Conservation (phyloP, 2,888 invertebrate genomes). For the Andrena minutula region DNA sequence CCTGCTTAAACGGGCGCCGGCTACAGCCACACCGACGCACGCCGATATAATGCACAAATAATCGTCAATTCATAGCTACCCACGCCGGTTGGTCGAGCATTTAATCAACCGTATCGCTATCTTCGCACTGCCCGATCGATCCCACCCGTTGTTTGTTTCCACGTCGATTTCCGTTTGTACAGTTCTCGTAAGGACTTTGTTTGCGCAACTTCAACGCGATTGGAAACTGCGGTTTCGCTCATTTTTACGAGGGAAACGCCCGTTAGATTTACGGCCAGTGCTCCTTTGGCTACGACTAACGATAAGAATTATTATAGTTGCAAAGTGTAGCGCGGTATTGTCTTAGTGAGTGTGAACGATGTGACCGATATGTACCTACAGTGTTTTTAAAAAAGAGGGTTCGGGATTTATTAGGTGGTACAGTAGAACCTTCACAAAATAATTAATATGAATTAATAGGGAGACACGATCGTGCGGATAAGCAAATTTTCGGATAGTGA, state of each 20-base stretch:
- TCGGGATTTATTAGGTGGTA: too few species aligned
- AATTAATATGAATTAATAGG: too few species aligned
- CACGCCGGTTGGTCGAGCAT: slow-evolving; percentile 15
- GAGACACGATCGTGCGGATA: too few species aligned
- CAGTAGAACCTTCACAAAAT: too few species aligned
- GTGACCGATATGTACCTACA: too few species aligned
- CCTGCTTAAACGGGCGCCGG: slow-evolving; percentile 52
- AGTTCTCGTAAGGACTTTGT: slow-evolving; percentile 8
- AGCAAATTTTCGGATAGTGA: too few species aligned
- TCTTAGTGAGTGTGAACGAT: too few species aligned
- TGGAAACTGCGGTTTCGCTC: not conserved
- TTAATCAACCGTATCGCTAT: slow-evolving; percentile 33
- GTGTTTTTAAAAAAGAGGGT: too few species aligned
- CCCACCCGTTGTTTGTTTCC: not conserved
- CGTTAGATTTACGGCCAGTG: not conserved
- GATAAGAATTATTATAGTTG: too few species aligned
- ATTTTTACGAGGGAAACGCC: not conserved
- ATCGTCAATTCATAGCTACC: slow-evolving; percentile 23
- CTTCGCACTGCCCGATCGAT: slow-evolving; percentile 8
- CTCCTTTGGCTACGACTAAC: not conserved
- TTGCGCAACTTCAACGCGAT: slow-evolving; percentile 21
- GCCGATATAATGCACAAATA: slow-evolving; percentile 29
- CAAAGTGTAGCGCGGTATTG: too few species aligned
- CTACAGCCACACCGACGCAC: not conserved
- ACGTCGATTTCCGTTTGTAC: not conserved